These are phyloP conservation scores for Agrilus mali DNA, from an alignment of 2,888 invertebrate genomes.

Conservation along the genomic window DNA sequence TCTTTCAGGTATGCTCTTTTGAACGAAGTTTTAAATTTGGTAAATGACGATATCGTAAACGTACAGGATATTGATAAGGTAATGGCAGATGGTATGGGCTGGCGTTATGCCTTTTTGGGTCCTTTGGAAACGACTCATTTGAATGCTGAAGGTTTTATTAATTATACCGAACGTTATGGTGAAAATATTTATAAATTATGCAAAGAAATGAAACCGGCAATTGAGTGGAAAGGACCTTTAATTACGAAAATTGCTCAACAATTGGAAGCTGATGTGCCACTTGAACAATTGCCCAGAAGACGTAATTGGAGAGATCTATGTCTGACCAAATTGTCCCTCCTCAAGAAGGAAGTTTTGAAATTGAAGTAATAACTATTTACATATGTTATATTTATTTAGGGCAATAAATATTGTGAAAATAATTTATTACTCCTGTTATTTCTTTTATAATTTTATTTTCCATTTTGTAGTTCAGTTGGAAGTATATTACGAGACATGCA, in stretches of 20 bases:
- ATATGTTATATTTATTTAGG: too few relatives aligned
- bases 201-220: conserved; percentile 60
- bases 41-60: conserved; percentile 70
- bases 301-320: conserved; percentile 76
- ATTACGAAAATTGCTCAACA: conserved; percentile 58
- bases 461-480: too few relatives aligned
- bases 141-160: conserved; percentile 76
- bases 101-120: conserved; percentile 92
- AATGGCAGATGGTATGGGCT: conserved; percentile 88
- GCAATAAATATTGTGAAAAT: too few relatives aligned
- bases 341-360: conserved; percentile 40
- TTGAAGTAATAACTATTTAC: too few relatives aligned
- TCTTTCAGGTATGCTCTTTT: conserved; percentile 70
- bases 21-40: conserved; percentile 84
- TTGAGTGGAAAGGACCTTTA: conserved; percentile 57
- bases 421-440: too few relatives aligned
- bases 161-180: conserved; percentile 48
- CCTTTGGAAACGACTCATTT: conserved; percentile 88
- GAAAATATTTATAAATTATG: conserved; percentile 50
- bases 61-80: conserved; percentile 86
- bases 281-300: conserved; percentile 59
- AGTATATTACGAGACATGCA: too few relatives aligned
- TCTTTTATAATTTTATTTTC: too few relatives aligned
- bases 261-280: conserved; percentile 58
- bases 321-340: conserved; percentile 62